Evolutionary conservation across 2,113 vertebrate species (phyloP), one percentile per base, ranked within the genome.

Genomic region (Xyliphius kryptos): DNA sequence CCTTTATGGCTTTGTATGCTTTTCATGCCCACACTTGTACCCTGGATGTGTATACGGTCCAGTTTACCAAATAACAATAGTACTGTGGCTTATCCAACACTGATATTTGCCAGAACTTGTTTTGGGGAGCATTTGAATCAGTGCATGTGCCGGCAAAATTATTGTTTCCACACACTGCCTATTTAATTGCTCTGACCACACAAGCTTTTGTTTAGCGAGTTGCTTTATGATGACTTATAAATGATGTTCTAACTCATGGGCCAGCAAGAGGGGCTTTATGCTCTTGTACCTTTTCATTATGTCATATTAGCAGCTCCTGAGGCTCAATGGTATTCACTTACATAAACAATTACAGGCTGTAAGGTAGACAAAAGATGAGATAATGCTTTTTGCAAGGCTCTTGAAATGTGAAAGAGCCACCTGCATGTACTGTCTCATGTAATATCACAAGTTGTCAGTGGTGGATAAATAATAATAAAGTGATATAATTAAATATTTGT

Each of bases 41-140:
- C 22, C 26, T 14, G 59, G n/a, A 63, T 54, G 46, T 22, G n/a
- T n/a, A n/a, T n/a, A n/a, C n/a, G 37, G 61, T 57, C 41, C 65
- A 53, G 20, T 58, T 61, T 70, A 62, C 32, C 12, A 9, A 40
- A 32, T 67, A 54, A 70, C 56, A 67, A 73, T 67, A 61, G 64
- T 72, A 71, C 70, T 76, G 65, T 22, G 5, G 51, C 49, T 67
- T 64, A 26, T 60, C 65, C 66, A 46, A 53, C 59, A 74, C 71
- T 71, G 48, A 56, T 73, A 75, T 79, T 64, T 86, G 83, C 80
- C 75, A 62, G 59, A 79, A 86, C 87, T 71, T 84, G 86, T 51
- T 73, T 60, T 16, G 49, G 66, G 70, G 74, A 56, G 64, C 69
- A 67, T 78, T 72, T 36, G 21, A 59, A 76, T 57, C n/a, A n/a